phyloP scores from a whole-genome alignment of 2,113 vertebrate species.

The Phocoena phocoena region DNA sequence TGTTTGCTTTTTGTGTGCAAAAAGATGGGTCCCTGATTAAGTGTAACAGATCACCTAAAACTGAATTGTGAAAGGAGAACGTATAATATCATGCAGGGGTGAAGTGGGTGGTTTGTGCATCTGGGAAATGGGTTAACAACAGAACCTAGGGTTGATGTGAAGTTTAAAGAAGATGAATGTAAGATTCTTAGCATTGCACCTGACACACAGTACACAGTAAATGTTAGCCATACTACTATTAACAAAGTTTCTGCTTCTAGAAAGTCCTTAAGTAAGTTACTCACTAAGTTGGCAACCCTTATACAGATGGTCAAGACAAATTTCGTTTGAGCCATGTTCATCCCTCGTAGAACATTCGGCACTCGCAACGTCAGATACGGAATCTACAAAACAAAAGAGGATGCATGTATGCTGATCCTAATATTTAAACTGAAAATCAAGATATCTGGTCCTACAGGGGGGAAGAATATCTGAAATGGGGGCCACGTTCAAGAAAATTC shows the following conservation, averaged over 20 bases:
- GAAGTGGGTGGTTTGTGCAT: too few relatives aligned
- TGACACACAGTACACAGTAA: not conserved
- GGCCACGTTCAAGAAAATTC: not conserved
- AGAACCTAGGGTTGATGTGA: too few relatives aligned
- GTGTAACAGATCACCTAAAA: not conserved
- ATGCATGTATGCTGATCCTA: not conserved
- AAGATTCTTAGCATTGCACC: not conserved
- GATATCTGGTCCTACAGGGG: not conserved
- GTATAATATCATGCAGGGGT: not conserved
- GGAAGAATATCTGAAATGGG: not conserved
- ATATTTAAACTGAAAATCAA: not conserved
- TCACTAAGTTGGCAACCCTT: constrained; percentile 40
- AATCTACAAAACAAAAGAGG: constrained; percentile 36
- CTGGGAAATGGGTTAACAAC: too few relatives aligned
- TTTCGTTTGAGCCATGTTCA: not conserved
- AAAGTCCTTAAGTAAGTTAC: constrained; percentile 36
- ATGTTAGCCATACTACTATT: not conserved
- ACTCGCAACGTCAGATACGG: fast-evolving
- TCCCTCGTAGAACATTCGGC: not conserved
- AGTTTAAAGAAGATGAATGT: too few relatives aligned
- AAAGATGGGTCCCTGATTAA: not conserved
- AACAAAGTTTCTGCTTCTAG: not conserved
- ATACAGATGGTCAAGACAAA: constrained; percentile 58
- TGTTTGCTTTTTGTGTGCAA: not conserved
- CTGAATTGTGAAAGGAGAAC: not conserved